Base-by-base conservation (phyloP, 2,113 vertebrate genomes). In the Melanostigma gelatinosum region DNA sequence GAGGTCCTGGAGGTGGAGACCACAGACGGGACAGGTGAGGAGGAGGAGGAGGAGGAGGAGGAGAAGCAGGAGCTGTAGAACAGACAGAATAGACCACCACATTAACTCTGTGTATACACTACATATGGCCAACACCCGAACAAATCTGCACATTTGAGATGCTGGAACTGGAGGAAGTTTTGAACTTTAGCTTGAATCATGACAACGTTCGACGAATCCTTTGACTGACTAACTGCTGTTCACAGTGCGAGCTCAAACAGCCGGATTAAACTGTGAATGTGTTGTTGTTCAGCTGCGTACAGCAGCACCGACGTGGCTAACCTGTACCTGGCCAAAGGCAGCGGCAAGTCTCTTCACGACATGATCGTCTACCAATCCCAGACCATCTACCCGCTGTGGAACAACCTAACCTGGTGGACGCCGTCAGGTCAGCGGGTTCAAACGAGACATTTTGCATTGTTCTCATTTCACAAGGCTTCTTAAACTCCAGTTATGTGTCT, bases 351-450 rank as follows among this genome's bases (percentile, higher is more conserved):
- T 74, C 91, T 96, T 0, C 86, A 94, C 44, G 86, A 91, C 83
- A 93, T 93, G 89, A 91, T 94, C 70, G 29, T 93, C 79, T 95
- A 94, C 91, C 77, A 92, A 12, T 95, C 94, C 6, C 92, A 95
- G 72, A 94, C 93, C 84, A 85, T 92, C 80, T 96, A 96, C 89
- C 94, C 93, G 0, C 92, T 95, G 83, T 96, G 95, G 95, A 93
- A 87, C 83, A 90, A 94, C 92, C 32, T 96, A 90, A 94, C 92
- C 32, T 96, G 82, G 79, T 36, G 32, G 91, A 94, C 7, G 94
- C 94, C 18, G 85, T 96, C 74, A 94, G 94, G 95, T 95, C 15
- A n/a, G 89, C 65, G 36, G 13, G 2, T 1, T 46, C 55, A 36
- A 1, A 24, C 1, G 3, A 32, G 55, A 46, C 12, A 15, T 46